These are phyloP conservation scores for Aporophyla nigra DNA, from an alignment of 2,888 invertebrate species.

Conservation along the genomic window DNA sequence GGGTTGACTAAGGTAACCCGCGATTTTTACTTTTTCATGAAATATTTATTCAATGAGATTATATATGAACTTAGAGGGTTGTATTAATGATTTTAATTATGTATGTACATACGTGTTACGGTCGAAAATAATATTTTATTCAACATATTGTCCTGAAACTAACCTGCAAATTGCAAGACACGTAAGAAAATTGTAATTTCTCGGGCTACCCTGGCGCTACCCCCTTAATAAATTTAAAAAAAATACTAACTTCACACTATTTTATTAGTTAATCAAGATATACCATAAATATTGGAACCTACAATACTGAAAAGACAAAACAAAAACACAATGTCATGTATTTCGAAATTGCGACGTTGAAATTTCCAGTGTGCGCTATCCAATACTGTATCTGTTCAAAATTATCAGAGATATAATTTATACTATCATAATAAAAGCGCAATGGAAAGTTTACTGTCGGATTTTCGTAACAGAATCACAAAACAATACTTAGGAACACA, in stretches of 20 bases:
- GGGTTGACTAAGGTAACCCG: too few species aligned
- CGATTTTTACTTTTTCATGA: too few species aligned
- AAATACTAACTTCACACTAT: neutral
- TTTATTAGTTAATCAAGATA: constrained; percentile 24
- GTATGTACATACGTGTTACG: too few species aligned
- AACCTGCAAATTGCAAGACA: too few species aligned
- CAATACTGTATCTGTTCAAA: neutral
- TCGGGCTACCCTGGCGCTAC: too few species aligned
- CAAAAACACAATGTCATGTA: neutral
- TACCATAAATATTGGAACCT: neutral
- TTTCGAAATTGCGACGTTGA: neutral
- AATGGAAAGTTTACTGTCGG: neutral
- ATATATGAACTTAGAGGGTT: too few species aligned
- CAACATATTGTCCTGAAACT: too few species aligned
- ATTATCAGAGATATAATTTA: neutral
- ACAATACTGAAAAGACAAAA: neutral
- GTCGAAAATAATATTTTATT: too few species aligned
- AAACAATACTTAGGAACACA: neutral
- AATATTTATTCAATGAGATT: too few species aligned
- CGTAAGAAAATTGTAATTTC: too few species aligned
- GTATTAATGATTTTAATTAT: too few species aligned
- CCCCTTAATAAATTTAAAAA: neutral
- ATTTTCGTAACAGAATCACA: neutral
- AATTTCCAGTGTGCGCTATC: neutral
- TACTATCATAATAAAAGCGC: neutral